These are phyloP conservation scores for Mus minutoides DNA, from an alignment of 2,797 vertebrate genomes.

Conservation along the genomic window DNA sequence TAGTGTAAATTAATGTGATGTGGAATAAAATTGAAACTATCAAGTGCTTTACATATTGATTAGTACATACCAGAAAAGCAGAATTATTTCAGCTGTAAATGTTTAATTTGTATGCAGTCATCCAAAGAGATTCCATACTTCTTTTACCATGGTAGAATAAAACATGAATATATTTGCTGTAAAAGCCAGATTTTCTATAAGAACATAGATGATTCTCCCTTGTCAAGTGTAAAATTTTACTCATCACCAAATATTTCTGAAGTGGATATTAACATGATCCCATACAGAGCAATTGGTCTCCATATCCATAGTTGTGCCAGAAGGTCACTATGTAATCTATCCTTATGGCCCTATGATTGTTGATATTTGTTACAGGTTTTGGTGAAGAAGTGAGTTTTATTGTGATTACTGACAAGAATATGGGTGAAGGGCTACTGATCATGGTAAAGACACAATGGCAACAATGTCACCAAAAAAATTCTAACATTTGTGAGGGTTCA, in stretches of 20 bases:
- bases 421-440: background rate
- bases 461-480: background rate
- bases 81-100: slow-evolving; percentile 52
- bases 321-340: background rate
- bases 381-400: background rate
- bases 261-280: background rate
- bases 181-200: background rate
- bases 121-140: slow-evolving; percentile 37
- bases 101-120: slow-evolving; percentile 27
- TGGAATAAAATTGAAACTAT: slow-evolving; percentile 64
- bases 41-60: slow-evolving; percentile 61
- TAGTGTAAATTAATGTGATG: slow-evolving; percentile 44
- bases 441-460: too few relatives aligned
- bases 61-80: slow-evolving; percentile 56
- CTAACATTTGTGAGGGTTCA: background rate
- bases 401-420: background rate
- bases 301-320: background rate
- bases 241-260: background rate
- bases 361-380: background rate
- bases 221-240: slow-evolving; percentile 33
- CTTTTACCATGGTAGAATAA: slow-evolving; percentile 61
- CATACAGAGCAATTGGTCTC: background rate
- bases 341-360: background rate
- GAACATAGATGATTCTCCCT: background rate
- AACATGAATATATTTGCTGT: slow-evolving; percentile 47